phyloP scores from a whole-genome alignment of 2,888 invertebrate genomes.

The Sericinus montela region DNA sequence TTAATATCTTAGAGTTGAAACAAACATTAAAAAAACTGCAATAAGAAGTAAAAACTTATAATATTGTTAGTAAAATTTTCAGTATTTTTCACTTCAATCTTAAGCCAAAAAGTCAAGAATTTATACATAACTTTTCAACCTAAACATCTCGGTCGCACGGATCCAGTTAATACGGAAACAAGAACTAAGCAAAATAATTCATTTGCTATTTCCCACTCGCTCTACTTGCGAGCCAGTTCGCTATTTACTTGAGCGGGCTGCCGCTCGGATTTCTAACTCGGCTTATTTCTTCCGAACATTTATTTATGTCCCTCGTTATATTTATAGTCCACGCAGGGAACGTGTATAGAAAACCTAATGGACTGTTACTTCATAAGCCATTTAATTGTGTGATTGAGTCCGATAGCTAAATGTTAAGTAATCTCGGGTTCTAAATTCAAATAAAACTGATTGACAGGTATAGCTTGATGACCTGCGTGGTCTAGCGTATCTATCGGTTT shows the following conservation, averaged over 20 bases:
- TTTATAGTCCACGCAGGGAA: conserved; percentile 24
- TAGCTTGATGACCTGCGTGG: no score
- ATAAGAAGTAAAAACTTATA: no score
- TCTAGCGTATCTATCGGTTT: no score
- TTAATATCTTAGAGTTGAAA: no score
- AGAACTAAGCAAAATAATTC: conserved; percentile 31
- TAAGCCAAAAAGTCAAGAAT: neutral
- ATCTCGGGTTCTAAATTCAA: no score
- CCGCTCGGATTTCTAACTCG: conserved; percentile 27
- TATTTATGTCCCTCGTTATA: conserved; percentile 34
- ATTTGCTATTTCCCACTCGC: conserved; percentile 27
- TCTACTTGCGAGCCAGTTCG: conserved; percentile 13
- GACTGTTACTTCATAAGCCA: conserved; percentile 26
- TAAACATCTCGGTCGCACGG: neutral
- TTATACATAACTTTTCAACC: neutral
- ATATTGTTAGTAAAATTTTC: no score
- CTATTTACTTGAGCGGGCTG: conserved; percentile 23
- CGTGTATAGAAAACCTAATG: conserved; percentile 31
- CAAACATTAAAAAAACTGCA: no score
- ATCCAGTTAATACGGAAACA: conserved; percentile 1
- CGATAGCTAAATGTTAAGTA: no score
- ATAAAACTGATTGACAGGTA: no score
- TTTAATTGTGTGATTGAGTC: conserved; percentile 1
- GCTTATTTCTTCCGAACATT: conserved; percentile 33
- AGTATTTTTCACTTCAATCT: neutral